phyloP scores from a whole-genome alignment of 2,113 vertebrate genomes.

The Macrotus californicus region DNA sequence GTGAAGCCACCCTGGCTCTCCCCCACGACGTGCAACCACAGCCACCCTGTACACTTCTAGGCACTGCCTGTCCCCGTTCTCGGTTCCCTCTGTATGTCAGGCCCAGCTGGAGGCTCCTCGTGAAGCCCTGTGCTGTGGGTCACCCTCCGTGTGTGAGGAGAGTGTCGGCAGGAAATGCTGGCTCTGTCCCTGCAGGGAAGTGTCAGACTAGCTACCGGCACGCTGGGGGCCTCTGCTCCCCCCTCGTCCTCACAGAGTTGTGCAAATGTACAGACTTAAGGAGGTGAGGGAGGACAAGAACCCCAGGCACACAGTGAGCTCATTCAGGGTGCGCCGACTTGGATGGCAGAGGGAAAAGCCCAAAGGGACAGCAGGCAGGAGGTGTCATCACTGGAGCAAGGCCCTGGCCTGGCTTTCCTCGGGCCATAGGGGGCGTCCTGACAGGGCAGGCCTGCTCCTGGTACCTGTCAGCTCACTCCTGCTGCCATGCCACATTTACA shows the following conservation, averaged over 20 bases:
- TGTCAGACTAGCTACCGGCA: fast-evolving
- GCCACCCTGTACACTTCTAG: fast-evolving
- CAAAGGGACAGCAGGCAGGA: background rate
- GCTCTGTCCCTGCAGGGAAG: background rate
- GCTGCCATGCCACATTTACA: fast-evolving
- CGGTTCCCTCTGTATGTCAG: background rate
- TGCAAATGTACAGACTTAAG: background rate
- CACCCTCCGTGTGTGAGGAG: background rate
- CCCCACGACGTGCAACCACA: fast-evolving
- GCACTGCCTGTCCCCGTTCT: background rate
- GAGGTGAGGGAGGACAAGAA: background rate
- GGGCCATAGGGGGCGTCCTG: background rate
- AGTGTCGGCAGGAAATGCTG: background rate
- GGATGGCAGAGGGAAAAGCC: background rate
- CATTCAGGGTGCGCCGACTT: fast-evolving
- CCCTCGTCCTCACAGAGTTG: background rate
- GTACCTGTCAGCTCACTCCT: background rate
- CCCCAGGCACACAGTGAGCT: background rate
- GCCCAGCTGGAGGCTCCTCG: background rate
- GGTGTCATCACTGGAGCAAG: background rate
- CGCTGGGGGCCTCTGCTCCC: background rate
- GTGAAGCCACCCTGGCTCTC: background rate
- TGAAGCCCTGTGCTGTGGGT: background rate
- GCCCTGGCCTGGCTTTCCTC: background rate
- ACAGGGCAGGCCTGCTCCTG: background rate